Conservation (phyloP, 2,113 vertebrate genomes). For the Neolamprologus devosi region DNA sequence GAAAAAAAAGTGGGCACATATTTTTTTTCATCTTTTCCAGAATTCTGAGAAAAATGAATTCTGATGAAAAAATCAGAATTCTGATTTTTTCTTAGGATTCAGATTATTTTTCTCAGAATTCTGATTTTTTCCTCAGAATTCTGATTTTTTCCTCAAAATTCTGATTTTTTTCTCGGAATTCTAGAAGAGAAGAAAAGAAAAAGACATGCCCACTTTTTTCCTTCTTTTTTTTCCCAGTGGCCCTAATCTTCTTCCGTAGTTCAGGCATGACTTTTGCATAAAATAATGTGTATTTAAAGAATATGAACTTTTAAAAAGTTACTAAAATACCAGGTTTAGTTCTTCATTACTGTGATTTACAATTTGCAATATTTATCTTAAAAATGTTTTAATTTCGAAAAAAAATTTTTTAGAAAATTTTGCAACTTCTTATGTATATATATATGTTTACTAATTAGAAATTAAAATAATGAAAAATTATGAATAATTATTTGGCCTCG, state of each 20-base stretch:
- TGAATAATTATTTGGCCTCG: neutral
- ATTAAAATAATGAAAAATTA: neutral
- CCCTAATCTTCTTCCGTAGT: neutral
- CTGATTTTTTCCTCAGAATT: too few relatives aligned
- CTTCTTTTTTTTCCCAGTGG: accelerated
- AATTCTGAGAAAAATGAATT: neutral
- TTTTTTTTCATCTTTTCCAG: neutral
- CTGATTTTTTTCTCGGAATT: neutral
- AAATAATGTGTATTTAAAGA: neutral
- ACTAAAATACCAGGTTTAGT: neutral
- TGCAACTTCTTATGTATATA: neutral
- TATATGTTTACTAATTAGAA: neutral
- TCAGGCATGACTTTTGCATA: neutral
- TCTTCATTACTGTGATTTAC: neutral
- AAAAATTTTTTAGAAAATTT: neutral
- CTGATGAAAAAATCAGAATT: too few relatives aligned
- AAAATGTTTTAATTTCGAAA: neutral
- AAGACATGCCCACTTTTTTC: accelerated
- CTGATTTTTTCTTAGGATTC: too few relatives aligned
- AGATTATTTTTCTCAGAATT: too few relatives aligned
- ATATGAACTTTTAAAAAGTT: neutral
- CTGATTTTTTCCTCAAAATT: accelerated
- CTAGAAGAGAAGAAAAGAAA: neutral
- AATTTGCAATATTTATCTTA: neutral
- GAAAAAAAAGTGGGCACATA: neutral